phyloP scores from a whole-genome alignment of 2,888 invertebrate species.

The Drosophila algonquin region DNA sequence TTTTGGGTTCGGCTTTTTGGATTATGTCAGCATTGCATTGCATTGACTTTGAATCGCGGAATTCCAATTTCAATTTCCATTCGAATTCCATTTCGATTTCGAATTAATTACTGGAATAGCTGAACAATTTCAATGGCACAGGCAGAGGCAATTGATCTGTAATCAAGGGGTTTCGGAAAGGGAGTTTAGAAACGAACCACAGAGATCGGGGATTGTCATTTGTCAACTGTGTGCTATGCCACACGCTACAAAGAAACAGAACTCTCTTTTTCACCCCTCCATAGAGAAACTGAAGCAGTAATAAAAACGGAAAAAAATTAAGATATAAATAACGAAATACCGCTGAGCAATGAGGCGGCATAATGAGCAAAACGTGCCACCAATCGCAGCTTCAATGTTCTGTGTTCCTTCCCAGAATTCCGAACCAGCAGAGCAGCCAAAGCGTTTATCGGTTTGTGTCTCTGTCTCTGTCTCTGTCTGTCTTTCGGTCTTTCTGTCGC shows the following conservation, averaged over 20 bases:
- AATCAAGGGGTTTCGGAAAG: neutral
- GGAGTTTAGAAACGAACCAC: neutral
- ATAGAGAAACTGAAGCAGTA: slow-evolving; percentile 35
- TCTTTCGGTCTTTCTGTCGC: no score
- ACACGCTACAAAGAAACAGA: slow-evolving; percentile 20
- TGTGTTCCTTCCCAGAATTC: slow-evolving; percentile 18
- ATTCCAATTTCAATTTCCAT: slow-evolving; percentile 5
- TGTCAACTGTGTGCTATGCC: slow-evolving; percentile 22
- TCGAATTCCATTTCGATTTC: slow-evolving; percentile 14
- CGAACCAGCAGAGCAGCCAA: slow-evolving; percentile 45
- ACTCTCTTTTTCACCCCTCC: no score
- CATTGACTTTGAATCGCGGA: slow-evolving; percentile 70
- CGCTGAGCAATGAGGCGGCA: slow-evolving; percentile 61
- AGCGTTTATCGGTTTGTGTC: slow-evolving; percentile 23
- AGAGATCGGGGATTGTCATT: neutral
- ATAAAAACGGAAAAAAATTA: slow-evolving; percentile 23
- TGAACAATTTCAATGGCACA: slow-evolving; percentile 53
- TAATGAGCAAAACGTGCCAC: slow-evolving; percentile 76
- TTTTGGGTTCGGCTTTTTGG: slow-evolving; percentile 19
- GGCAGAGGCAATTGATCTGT: slow-evolving; percentile 37
- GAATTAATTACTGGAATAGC: slow-evolving; percentile 37
- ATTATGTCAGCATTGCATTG: slow-evolving; percentile 69
- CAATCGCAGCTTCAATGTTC: slow-evolving; percentile 42
- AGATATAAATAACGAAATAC: slow-evolving; percentile 32
- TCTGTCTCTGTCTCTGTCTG: neutral